Percentiles rank a stretch among this genome's conserved stretches.
Evolutionary conservation across 2,113 vertebrate genomes (phyloP).

Genomic region (Coptodon rendalli): DNA sequence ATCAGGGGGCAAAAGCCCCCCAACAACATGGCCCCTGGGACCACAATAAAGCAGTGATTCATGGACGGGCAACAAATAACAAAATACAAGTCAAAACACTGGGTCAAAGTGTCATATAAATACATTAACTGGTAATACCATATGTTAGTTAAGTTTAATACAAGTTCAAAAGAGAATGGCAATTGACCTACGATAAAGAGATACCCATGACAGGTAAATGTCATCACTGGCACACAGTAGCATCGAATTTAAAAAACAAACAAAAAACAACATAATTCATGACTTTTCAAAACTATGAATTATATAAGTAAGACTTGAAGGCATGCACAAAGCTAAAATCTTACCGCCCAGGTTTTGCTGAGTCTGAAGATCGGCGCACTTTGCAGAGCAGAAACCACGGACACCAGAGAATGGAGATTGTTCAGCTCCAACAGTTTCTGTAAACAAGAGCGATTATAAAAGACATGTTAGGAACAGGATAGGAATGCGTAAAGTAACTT

Average conservation of each 20-base stretch:
- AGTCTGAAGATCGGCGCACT: constrained; percentile 95
- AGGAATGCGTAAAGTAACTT: not conserved
- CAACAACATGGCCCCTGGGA: not conserved
- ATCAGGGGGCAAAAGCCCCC: not conserved
- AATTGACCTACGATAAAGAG: not conserved
- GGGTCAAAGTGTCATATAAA: not conserved
- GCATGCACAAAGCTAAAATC: constrained; percentile 1
- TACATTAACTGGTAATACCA: not conserved
- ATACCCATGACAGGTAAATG: not conserved
- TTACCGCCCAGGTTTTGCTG: constrained; percentile 96
- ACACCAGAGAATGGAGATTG: constrained; percentile 93
- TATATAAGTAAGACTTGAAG: not conserved
- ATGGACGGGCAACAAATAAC: not conserved
- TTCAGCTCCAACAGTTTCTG: constrained; percentile 95
- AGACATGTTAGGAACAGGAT: not conserved
- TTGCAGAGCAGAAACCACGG: constrained; percentile 91
- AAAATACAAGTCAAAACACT: not conserved
- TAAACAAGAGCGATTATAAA: not conserved
- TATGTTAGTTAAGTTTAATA: not conserved
- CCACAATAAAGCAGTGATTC: not conserved
- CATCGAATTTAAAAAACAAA: not conserved
- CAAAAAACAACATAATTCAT: not conserved
- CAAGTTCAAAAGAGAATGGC: not conserved
- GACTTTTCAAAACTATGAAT: not conserved
- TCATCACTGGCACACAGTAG: not conserved